phyloP scores from a whole-genome alignment of 2,113 vertebrate genomes.

The Toxotes jaculatrix region DNA sequence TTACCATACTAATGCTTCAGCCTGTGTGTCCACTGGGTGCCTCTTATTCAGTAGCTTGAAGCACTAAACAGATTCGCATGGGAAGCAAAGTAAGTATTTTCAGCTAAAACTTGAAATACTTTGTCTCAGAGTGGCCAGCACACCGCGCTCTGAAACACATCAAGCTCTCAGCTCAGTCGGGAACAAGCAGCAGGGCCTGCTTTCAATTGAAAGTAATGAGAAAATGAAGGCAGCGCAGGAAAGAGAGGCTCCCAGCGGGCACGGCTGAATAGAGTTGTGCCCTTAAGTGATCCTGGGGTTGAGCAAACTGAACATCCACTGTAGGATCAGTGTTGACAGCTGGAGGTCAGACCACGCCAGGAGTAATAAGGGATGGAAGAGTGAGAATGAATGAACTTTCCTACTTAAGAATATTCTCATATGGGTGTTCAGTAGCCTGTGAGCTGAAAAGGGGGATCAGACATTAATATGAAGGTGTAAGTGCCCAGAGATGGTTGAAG shows the following conservation, averaged over 20 bases:
- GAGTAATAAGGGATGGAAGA: constrained; percentile 51
- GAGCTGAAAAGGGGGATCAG: constrained; percentile 12
- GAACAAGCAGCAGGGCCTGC: constrained; percentile 19
- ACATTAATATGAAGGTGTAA: constrained; percentile 23
- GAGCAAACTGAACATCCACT: constrained; percentile 57
- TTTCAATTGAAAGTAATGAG: constrained; percentile 53
- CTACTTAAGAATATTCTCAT: constrained; percentile 32
- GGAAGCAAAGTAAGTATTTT: constrained; percentile 33
- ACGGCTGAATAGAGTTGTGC: constrained; percentile 27
- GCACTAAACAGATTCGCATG: constrained; percentile 17
- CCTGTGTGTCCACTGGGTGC: constrained; percentile 10
- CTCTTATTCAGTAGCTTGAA: constrained; percentile 35
- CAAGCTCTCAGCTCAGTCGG: neutral
- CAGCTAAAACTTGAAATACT: constrained; percentile 9
- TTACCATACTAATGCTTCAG: constrained; percentile 13
- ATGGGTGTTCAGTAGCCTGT: constrained; percentile 10
- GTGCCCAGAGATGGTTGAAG: neutral
- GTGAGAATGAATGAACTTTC: constrained; percentile 37
- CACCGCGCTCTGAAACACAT: neutral
- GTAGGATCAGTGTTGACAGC: constrained; percentile 58
- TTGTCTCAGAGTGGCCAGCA: constrained; percentile 8
- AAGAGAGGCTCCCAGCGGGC: constrained; percentile 43
- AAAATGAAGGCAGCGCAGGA: constrained; percentile 45
- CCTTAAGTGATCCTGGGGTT: constrained; percentile 61
- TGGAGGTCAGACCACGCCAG: constrained; percentile 64